These are phyloP conservation scores for Malacoctenus gilli DNA, from an alignment of 2,797 vertebrate genomes.

Conservation along the genomic window DNA sequence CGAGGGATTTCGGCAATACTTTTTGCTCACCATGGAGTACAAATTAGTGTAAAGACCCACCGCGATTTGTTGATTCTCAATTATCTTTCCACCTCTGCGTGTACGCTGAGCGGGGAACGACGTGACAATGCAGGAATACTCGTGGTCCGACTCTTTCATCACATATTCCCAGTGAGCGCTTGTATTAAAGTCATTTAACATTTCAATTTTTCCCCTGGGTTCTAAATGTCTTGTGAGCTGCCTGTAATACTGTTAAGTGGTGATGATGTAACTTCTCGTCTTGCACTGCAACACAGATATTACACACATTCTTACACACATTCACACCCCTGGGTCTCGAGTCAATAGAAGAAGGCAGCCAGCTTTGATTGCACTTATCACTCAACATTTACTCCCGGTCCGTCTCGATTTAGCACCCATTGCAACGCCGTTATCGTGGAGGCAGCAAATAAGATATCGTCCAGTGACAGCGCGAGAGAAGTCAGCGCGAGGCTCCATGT, in stretches of 20 bases:
- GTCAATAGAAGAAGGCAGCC: constrained; percentile 62
- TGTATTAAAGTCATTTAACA: constrained; percentile 72
- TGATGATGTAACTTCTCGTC: constrained; percentile 68
- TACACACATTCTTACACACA: constrained; percentile 44
- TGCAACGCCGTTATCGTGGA: constrained; percentile 42
- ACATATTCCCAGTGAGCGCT: constrained; percentile 45
- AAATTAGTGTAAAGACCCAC: too few relatives aligned
- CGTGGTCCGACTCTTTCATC: not conserved
- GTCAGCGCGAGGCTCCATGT: constrained; percentile 14
- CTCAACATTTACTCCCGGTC: constrained; percentile 59
- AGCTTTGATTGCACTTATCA: constrained; percentile 69
- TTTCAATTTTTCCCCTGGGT: constrained; percentile 62
- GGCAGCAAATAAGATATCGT: constrained; percentile 35
- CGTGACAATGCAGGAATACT: not conserved
- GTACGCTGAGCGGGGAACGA: constrained; percentile 7
- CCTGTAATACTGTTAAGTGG: constrained; percentile 66
- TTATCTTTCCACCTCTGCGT: not conserved
- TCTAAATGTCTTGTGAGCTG: constrained; percentile 39
- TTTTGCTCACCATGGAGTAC: too few relatives aligned
- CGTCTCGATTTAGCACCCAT: constrained; percentile 45
- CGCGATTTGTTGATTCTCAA: too few relatives aligned
- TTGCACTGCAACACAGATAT: constrained; percentile 61
- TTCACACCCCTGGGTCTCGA: constrained; percentile 55
- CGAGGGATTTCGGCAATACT: too few relatives aligned
- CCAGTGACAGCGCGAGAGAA: constrained; percentile 7